These are phyloP conservation scores for Chloropsis hardwickii DNA, from an alignment of 2,113 vertebrate genomes.

Conservation along the genomic window DNA sequence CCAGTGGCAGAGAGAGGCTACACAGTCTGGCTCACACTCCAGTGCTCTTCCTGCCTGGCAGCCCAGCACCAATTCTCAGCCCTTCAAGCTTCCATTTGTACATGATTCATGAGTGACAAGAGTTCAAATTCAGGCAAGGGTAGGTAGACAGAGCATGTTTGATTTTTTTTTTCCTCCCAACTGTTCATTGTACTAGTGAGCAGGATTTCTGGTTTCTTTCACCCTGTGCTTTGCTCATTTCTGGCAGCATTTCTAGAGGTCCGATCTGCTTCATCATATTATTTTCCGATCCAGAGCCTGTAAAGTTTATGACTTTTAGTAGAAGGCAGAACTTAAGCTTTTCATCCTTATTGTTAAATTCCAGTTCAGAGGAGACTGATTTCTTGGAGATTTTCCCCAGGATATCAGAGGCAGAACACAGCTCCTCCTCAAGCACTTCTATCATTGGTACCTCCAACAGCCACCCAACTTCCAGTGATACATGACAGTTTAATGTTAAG, in stretches of 20 bases:
- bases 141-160: background rate
- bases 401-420: background rate
- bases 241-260: background rate
- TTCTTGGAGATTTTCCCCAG: background rate
- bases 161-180: accelerated
- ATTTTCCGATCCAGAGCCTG: background rate
- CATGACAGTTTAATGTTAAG: background rate
- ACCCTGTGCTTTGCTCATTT: background rate
- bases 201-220: background rate
- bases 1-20: background rate
- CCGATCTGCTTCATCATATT: background rate
- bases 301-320: background rate
- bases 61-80: background rate
- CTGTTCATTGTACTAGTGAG: background rate
- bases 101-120: background rate
- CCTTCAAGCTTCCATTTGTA: background rate
- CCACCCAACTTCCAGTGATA: background rate
- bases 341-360: background rate
- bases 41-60: background rate
- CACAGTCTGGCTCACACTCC: background rate
- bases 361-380: background rate
- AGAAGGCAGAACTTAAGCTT: background rate
- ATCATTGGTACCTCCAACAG: background rate
- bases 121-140: background rate
- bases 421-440: background rate